Evolutionary conservation across 1,140 invertebrate species (phyloP), one percentile per base, ranked within the genome.

Genomic region (Drosophila dunni): DNA sequence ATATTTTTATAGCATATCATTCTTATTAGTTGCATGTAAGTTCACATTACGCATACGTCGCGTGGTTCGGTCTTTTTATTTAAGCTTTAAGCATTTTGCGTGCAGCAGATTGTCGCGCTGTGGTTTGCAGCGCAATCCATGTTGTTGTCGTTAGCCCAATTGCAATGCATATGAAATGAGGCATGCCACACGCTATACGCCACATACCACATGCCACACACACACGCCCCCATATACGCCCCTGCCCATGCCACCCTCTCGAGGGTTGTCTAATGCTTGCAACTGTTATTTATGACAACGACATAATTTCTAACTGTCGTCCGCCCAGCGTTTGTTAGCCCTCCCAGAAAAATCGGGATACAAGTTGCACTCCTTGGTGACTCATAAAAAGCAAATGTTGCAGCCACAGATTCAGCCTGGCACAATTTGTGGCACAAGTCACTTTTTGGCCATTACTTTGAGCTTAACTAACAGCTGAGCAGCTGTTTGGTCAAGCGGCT

Each of bases 211-310:
- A 29, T 17, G 29, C 20, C 38, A 29, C 24, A 29, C 24, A 29
- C 24, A 29, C 24, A 29, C 24, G 24, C 64, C 36, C 24, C 15
- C n/a, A 42, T 6, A n/a, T 5, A 7, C 20, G n/a, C 11, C n/a
- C 5, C 8, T 53, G 38, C 56, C 24, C 24, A 29, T 29, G 24
- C 24, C 24, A 29, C 24, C 24, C 24, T 29, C 54, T 64, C 64
- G 62, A 74, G 79, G 57, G 44, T 50, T 62, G 68, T 57, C 66
- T 53, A 71, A 58, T 72, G 76, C 70, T 65, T 67, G 9, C 73
- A 67, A 84, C 68, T 68, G 78, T 81, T 86, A 85, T 85, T 85
- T 85, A 86, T 84, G 68, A 77, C 80, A 76, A 78, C 34, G 42
- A 51, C 46, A 51, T 15, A 34, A 57, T 48, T 46, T 57, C 17